Evolutionary conservation across 2,888 invertebrate species (phyloP).

Genomic region (Amitus sp.): DNA sequence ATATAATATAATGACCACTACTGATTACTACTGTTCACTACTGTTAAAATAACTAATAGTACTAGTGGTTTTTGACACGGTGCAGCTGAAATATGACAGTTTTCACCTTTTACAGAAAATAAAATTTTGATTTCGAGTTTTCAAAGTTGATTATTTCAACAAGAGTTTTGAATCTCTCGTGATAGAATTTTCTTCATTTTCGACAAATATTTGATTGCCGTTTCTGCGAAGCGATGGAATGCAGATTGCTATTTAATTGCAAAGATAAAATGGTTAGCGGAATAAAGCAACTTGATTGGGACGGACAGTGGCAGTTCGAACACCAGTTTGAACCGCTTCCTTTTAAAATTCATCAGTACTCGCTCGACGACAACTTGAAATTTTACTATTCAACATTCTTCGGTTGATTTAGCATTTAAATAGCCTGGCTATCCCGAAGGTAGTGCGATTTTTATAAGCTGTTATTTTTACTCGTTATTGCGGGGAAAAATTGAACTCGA

Average conservation of each 20-base stretch:
- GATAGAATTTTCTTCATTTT: too few relatives aligned
- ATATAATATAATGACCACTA: too few relatives aligned
- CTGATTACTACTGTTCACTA: too few relatives aligned
- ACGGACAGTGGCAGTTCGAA: background rate
- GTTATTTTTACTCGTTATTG: background rate
- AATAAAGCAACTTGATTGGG: background rate
- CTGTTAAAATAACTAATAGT: too few relatives aligned
- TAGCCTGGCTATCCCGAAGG: background rate
- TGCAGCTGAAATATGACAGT: too few relatives aligned
- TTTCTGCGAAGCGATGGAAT: background rate
- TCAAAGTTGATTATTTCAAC: too few relatives aligned
- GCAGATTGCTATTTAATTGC: background rate
- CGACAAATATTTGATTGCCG: background rate
- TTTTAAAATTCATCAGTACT: slow-evolving; percentile 1
- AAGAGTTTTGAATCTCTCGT: too few relatives aligned
- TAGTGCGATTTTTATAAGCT: background rate
- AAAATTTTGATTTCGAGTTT: too few relatives aligned
- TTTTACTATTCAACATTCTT: background rate
- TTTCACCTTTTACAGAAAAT: too few relatives aligned
- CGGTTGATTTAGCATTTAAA: background rate
- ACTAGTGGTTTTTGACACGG: too few relatives aligned
- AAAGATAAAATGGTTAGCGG: slow-evolving; percentile 1
- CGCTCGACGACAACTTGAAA: background rate
- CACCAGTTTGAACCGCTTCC: slow-evolving; percentile 1
- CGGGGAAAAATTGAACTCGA: background rate